Evolutionary conservation across 2,888 invertebrate genomes (phyloP), one percentile per base, ranked within the genome.

Genomic region (Notodonta dromedarius): DNA sequence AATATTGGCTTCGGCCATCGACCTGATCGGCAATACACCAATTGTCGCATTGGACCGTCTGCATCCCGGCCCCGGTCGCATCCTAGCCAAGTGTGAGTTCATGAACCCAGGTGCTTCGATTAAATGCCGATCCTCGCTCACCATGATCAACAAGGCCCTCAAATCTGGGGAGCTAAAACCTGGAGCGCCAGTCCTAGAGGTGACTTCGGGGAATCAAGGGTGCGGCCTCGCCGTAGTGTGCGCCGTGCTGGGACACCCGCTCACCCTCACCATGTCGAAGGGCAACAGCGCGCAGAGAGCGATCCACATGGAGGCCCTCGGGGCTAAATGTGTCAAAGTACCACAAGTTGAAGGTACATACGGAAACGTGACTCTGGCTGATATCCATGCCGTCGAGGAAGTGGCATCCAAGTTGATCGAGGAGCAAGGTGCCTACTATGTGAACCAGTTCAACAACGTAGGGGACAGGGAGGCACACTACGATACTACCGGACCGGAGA

Each of bases 91-190:
- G 86, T 93, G 93, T 78, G 93, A 93, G 73, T 93, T 89, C 64
- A 93, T 91, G 91, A 93, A 92, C 60, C 93, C 93, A 9, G 91
- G 93, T 42, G 93, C 87, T 12, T 93, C 93, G 0, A 85, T 93
- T 46, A 93, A 93, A 80, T 88, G 88, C 61, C 87, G 93, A 13
- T 93, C 93, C 1, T 87, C 93, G 0, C 69, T 92, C 56, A 79
- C 86, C 63, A 93, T 93, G 93, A 86, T 93, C 61, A 68, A 79
- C 46, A 79, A 79, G 54, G 93, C 93, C 2, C 63, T 75, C 3
- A 80, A 80, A 39, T 78, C 76, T 14, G 92, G 93, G 12, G 80
- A 80, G 4, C 63, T 93, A 53, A 82, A 85, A 59, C 90, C 91
- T 5, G 90, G 90, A 4, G 79, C 66, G 8, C 86, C 86, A 0